A percentile compares a stretch with the other conserved stretches of the same genome.
phyloP scores from a whole-genome alignment of 2,797 vertebrate genomes.

The Brachyrhaphis roseni region DNA sequence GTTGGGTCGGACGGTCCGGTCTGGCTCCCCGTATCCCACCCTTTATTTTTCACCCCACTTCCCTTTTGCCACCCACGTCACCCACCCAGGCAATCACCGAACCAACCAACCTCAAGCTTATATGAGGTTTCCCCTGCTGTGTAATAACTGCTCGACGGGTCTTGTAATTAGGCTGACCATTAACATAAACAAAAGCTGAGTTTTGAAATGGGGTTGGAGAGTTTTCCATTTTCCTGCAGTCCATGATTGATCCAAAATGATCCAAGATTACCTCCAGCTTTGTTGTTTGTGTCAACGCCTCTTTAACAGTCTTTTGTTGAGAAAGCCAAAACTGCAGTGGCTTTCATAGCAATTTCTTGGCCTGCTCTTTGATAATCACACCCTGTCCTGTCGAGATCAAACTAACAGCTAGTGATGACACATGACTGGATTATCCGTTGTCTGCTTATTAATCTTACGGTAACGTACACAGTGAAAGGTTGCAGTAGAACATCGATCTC shows the following conservation, averaged over 20 bases:
- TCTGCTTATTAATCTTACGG: background rate
- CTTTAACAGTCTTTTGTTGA: background rate
- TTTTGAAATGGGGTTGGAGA: conserved; percentile 25
- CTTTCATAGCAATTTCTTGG: conserved; percentile 1
- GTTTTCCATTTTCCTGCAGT: conserved; percentile 31
- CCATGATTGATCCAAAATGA: background rate
- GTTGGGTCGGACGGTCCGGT: conserved; percentile 35
- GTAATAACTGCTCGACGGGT: conserved; percentile 35
- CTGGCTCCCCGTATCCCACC: conserved; percentile 39
- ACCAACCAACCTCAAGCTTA: conserved; percentile 60
- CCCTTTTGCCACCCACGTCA: conserved; percentile 56
- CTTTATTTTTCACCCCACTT: conserved; percentile 37
- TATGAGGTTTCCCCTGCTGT: conserved; percentile 50
- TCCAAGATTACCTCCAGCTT: background rate
- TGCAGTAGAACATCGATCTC: background rate
- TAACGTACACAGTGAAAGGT: background rate
- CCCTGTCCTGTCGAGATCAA: conserved; percentile 37
- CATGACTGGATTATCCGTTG: background rate
- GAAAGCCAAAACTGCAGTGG: conserved; percentile 6
- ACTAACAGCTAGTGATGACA: conserved; percentile 19
- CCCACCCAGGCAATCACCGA: conserved; percentile 52
- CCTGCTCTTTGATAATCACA: background rate
- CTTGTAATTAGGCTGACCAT: conserved; percentile 63
- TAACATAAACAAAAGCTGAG: conserved; percentile 38
- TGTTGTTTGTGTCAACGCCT: background rate